A percentile compares a stretch with the other conserved stretches of the same genome.
Conservation (phyloP, 2,797 vertebrate genomes). For the Helicolenus hilgendorfi region DNA sequence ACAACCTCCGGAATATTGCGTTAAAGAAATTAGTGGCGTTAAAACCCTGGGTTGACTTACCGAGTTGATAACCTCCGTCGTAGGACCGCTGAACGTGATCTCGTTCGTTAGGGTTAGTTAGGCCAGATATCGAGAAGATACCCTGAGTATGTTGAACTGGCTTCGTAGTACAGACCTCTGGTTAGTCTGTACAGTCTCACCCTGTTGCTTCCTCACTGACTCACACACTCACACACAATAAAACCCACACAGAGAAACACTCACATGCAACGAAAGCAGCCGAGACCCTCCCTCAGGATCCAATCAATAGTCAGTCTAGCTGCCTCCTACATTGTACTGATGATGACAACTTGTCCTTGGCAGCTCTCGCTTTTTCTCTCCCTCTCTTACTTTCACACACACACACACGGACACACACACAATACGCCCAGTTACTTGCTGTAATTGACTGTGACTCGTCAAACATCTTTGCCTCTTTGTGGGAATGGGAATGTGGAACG, state of each 20-base stretch:
- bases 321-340: constrained; percentile 54
- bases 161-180: no score
- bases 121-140: no score
- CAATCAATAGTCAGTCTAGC: constrained; percentile 57
- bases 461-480: constrained; percentile 19
- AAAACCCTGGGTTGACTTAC: no score
- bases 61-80: no score
- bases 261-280: constrained; percentile 11
- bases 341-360: constrained; percentile 60
- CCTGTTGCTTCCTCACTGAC: not conserved
- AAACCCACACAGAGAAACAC: constrained; percentile 10
- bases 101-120: no score
- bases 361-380: not conserved
- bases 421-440: not conserved
- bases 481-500: not conserved
- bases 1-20: no score
- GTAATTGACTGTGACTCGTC: constrained; percentile 47
- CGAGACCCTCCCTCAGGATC: constrained; percentile 49
- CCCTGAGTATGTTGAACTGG: no score
- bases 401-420: not conserved
- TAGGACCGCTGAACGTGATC: no score
- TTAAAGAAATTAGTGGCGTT: no score
- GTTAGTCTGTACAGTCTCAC: not conserved
- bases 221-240: constrained; percentile 1
- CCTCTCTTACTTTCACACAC: not conserved